Conservation (phyloP, 2,888 invertebrate species). For the Chydorus sphaericus region DNA sequence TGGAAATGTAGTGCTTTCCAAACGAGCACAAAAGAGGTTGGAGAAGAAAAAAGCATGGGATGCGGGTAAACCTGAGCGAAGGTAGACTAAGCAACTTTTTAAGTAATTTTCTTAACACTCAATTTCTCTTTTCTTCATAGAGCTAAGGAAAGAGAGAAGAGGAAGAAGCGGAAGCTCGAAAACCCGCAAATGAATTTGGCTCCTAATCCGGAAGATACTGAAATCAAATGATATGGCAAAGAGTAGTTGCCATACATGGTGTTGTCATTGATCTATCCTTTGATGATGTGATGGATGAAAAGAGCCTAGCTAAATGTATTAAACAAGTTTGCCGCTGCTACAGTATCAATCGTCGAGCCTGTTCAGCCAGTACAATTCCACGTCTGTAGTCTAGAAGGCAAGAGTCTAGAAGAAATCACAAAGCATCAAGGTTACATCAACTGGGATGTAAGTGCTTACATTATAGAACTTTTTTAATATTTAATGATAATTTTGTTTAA, state of each 20-base stretch:
- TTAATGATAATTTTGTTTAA: conserved; percentile 14
- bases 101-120: neutral
- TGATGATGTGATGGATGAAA: conserved; percentile 76
- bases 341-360: conserved; percentile 71
- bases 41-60: conserved; percentile 58
- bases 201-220: conserved; percentile 44
- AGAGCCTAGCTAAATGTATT: conserved; percentile 71
- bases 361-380: conserved; percentile 64
- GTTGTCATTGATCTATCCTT: conserved; percentile 82
- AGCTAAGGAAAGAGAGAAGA: neutral
- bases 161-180: neutral
- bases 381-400: conserved; percentile 62
- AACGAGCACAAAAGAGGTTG: conserved; percentile 25
- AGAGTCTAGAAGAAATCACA: conserved; percentile 54
- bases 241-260: conserved; percentile 48
- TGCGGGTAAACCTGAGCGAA: conserved; percentile 48
- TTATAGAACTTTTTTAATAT: conserved; percentile 16
- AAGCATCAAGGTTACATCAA: conserved; percentile 74
- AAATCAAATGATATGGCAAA: conserved; percentile 55
- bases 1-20: neutral
- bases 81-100: conserved; percentile 28
- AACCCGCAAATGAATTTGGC: neutral
- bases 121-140: neutral
- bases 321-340: conserved; percentile 85
- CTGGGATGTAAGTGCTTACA: conserved; percentile 62